A percentile compares a stretch with the other conserved stretches of the same genome.
Conservation (phyloP, 1,140 invertebrate species). For the Ips nitidus region DNA sequence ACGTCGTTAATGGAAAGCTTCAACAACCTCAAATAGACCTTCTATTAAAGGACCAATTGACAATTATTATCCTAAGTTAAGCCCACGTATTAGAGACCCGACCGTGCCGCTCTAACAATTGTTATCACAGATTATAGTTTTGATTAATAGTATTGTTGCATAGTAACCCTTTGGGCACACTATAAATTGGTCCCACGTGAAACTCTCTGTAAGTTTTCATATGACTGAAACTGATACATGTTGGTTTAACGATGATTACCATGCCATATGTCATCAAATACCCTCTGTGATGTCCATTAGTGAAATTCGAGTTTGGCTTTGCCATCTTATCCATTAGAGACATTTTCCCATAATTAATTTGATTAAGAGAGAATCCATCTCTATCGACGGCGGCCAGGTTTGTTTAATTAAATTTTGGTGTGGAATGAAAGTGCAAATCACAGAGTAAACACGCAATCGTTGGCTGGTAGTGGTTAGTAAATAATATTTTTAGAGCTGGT, state of each 20-base stretch:
- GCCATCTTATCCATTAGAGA: slow-evolving; percentile 3
- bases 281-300: neutral
- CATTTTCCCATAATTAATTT: slow-evolving; percentile 2
- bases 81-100: neutral
- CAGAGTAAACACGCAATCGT: too few species aligned
- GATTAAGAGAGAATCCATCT: slow-evolving; percentile 1
- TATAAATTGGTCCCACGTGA: neutral
- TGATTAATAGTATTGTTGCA: slow-evolving; percentile 11
- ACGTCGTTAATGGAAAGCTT: neutral
- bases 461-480: too few species aligned
- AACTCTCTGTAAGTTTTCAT: neutral
- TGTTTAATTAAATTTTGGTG: neutral
- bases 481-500: too few species aligned
- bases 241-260: slow-evolving; percentile 6
- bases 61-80: slow-evolving; percentile 5
- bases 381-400: neutral
- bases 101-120: neutral
- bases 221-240: neutral
- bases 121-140: slow-evolving; percentile 1
- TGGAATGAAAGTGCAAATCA: too few species aligned
- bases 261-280: neutral
- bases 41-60: slow-evolving; percentile 4
- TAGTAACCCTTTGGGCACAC: neutral
- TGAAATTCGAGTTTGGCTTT: neutral
- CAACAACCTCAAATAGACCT: neutral